phyloP scores from a whole-genome alignment of 2,797 vertebrate genomes.

The Gallinago stenura region DNA sequence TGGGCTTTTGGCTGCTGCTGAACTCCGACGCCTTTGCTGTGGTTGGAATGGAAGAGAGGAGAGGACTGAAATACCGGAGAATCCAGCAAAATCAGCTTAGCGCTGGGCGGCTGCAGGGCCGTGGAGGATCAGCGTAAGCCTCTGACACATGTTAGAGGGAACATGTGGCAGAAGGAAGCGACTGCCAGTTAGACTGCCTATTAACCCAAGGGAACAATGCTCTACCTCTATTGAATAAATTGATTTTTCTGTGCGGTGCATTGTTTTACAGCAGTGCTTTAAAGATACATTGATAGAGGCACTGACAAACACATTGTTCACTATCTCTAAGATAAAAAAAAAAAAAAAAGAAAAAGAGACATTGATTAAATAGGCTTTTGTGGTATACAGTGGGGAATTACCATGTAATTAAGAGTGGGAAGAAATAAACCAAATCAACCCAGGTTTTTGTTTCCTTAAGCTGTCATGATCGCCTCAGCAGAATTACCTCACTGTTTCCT shows the following conservation, averaged over 20 bases:
- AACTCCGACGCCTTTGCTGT: not conserved
- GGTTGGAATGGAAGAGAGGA: not conserved
- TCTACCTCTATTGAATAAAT: not conserved
- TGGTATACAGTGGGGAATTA: not conserved
- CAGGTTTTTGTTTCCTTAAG: not conserved
- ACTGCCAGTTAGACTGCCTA: not conserved
- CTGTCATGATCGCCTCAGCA: not conserved
- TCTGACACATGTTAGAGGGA: not conserved
- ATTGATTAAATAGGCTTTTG: not conserved
- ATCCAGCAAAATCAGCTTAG: conserved; percentile 44
- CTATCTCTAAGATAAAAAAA: not conserved
- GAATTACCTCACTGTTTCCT: not conserved
- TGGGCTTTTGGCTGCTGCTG: not conserved
- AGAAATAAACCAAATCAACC: not conserved
- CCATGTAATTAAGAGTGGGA: not conserved
- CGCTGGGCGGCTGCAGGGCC: not conserved
- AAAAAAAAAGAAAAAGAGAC: not conserved
- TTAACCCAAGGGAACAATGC: not conserved
- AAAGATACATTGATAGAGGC: not conserved
- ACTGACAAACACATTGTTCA: not conserved
- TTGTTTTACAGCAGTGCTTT: not conserved
- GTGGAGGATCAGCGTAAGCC: not conserved
- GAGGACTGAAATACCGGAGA: not conserved
- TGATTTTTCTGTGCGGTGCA: not conserved
- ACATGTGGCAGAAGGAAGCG: not conserved